Conservation (phyloP, 53 echinoderm and acorn worm genomes). For the Holothuria scabra region DNA sequence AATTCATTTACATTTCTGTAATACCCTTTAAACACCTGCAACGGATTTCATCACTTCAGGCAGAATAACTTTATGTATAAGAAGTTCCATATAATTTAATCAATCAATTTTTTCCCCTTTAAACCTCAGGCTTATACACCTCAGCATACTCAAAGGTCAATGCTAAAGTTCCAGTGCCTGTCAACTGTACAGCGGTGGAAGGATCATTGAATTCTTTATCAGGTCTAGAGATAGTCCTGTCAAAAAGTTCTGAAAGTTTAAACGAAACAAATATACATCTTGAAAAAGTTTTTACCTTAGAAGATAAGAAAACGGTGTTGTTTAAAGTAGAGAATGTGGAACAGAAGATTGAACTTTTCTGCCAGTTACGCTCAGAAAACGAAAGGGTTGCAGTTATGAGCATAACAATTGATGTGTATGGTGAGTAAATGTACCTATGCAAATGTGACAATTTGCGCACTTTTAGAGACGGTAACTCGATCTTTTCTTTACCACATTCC, state of each 20-base stretch:
- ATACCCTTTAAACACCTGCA: no score
- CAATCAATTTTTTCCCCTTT: no score
- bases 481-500: no score
- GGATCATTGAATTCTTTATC: neutral
- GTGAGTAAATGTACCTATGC: neutral
- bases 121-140: no score
- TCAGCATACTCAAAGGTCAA: neutral
- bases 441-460: no score
- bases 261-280: neutral
- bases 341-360: neutral
- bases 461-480: no score
- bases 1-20: no score
- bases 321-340: neutral
- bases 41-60: no score
- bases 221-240: neutral
- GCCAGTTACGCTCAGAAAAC: neutral
- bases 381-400: neutral
- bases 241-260: neutral
- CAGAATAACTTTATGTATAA: no score
- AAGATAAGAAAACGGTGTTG: neutral
- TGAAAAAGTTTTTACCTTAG: neutral
- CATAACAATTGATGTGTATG: neutral
- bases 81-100: no score
- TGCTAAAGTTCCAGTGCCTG: neutral
- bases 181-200: neutral